Evolutionary conservation across 2,888 invertebrate species (phyloP).

Genomic region (Agriotes lineatus): DNA sequence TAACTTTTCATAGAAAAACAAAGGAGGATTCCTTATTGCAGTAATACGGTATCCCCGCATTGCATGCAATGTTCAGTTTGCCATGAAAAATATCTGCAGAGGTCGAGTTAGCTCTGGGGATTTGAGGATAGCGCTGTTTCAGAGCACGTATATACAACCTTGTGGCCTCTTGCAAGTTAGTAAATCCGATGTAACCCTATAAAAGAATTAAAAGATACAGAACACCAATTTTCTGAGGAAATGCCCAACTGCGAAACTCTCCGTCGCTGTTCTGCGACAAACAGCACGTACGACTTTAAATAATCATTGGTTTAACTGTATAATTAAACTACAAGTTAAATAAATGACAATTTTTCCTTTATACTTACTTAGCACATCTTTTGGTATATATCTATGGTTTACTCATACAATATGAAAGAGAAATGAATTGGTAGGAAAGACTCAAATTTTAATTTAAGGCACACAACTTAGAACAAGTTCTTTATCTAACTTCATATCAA

Average conservation of each 20-base stretch:
- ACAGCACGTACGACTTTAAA: too few species aligned
- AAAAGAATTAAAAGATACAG: constrained; percentile 17
- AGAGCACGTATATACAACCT: constrained; percentile 23
- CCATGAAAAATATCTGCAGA: constrained; percentile 25
- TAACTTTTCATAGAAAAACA: constrained; percentile 1
- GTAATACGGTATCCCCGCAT: not conserved
- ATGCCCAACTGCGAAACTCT: not conserved
- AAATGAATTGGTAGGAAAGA: too few species aligned
- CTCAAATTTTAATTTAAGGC: too few species aligned
- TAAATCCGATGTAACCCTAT: constrained; percentile 19
- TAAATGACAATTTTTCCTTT: too few species aligned
- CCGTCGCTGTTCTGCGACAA: not conserved
- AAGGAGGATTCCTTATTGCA: not conserved
- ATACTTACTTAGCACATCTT: too few species aligned
- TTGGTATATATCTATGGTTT: too few species aligned
- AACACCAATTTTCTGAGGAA: not conserved
- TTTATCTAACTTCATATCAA: too few species aligned
- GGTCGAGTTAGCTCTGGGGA: constrained; percentile 17
- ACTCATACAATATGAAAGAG: too few species aligned
- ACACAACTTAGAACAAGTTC: too few species aligned
- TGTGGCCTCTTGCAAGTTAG: constrained; percentile 14
- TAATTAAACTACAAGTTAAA: too few species aligned
- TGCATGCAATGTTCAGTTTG: constrained; percentile 17
- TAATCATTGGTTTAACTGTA: too few species aligned
- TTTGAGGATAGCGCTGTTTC: constrained; percentile 24